Base-by-base conservation (phyloP, 2,797 vertebrate species). In the Cyprinella venusta region DNA sequence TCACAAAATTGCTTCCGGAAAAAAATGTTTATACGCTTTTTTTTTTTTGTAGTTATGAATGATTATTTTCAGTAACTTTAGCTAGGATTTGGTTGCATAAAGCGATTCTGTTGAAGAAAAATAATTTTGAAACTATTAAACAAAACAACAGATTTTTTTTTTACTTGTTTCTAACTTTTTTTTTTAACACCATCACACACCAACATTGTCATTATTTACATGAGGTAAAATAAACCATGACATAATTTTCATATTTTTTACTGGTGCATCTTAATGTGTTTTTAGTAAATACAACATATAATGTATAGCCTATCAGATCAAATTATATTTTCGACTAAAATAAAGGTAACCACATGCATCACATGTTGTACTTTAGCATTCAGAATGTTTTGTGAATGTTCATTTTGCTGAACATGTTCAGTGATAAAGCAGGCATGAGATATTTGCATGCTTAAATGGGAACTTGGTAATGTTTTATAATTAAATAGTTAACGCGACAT, bases 1-100 rank as follows among this genome's bases (percentile, higher is more conserved):
- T 95, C 94, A 91, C 94, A 95, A 96, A 96, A 96, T 96, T 95
- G 92, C 95, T 96, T 96, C 96, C 95, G 95, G 95, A 95, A 96
- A 95, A 96, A 95, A 96, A 96, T 96, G 95, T 96, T 96, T 96
- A 95, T 96, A 95, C 92, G 92, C 92, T 67, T 78, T 92, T 70
- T 77, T 30, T 33, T 67, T 78, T 69, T 74, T 76, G 59, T 38
- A 54, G 76, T 76, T 67, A 95, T 95, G 93, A 95, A 94, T 95
- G 94, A 94, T 96, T 96, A 95, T 95, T 94, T 94, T 92, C 91
- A 92, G 94, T 95, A 59, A 94, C 94, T 96, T 95, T 95, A 95
- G 95, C 95, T 95, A 90, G 52, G n/a, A 38, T 69, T 40, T 79
- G 19, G 6, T 30, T 68, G 13, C n/a, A 45, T 26, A 12, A 61